A percentile compares a stretch with the other conserved stretches of the same genome.
These are phyloP conservation scores for Synergus itoensis DNA, from an alignment of 2,888 invertebrate species.

Conservation along the genomic window DNA sequence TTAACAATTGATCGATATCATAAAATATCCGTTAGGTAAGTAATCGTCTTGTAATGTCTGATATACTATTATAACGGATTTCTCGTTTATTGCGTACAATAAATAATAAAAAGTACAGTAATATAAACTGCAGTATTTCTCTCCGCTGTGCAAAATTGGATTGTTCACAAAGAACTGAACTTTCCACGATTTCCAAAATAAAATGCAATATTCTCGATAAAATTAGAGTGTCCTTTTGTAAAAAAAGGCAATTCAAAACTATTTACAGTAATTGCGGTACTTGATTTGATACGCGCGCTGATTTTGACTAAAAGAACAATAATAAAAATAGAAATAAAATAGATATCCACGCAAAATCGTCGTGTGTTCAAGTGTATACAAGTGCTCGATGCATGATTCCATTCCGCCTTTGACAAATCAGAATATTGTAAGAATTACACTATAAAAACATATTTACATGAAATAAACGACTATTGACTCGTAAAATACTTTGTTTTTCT, in stretches of 20 bases:
- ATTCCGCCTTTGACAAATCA: slow-evolving; percentile 41
- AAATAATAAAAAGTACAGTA: slow-evolving; percentile 60
- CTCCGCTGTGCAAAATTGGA: background rate
- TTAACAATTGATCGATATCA: slow-evolving; percentile 46
- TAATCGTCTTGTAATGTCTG: slow-evolving; percentile 66
- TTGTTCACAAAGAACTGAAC: slow-evolving; percentile 1
- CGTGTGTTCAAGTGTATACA: slow-evolving; percentile 40
- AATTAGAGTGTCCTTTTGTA: background rate
- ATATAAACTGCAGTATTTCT: slow-evolving; percentile 17
- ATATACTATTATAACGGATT: slow-evolving; percentile 63
- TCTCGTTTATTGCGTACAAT: slow-evolving; percentile 59
- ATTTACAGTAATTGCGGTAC: slow-evolving; percentile 11
- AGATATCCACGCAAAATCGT: slow-evolving; percentile 38
- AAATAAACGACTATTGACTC: slow-evolving; percentile 35
- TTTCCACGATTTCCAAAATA: slow-evolving; percentile 1
- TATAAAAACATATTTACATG: slow-evolving; percentile 39
- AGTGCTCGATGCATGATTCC: slow-evolving; percentile 39
- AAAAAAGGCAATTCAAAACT: slow-evolving; percentile 12
- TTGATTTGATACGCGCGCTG: background rate
- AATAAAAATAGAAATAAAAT: slow-evolving; percentile 41
- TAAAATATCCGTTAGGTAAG: slow-evolving; percentile 57
- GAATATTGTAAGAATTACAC: slow-evolving; percentile 42
- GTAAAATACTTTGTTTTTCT: slow-evolving; percentile 35
- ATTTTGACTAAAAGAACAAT: background rate
- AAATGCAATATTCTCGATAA: slow-evolving; percentile 32